Evolutionary conservation across 2,888 invertebrate genomes (phyloP).

Genomic region (Corbicula japonica): DNA sequence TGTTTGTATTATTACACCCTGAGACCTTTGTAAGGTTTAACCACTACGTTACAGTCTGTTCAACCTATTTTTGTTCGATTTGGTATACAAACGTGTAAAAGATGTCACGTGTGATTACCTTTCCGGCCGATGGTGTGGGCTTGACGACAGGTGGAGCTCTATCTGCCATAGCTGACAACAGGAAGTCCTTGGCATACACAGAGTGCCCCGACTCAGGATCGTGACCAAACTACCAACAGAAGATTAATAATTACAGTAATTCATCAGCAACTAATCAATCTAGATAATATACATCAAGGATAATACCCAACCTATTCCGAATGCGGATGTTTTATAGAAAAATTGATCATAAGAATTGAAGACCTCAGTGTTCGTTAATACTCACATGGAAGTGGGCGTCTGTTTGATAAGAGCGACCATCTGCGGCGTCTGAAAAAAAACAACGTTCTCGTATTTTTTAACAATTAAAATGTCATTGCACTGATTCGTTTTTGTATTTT

Average conservation of each 20-base stretch:
- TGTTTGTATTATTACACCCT: too few relatives aligned
- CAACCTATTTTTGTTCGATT: too few relatives aligned
- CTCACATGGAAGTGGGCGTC: slow-evolving; percentile 77
- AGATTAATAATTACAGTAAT: neutral
- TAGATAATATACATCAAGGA: neutral
- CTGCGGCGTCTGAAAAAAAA: slow-evolving; percentile 72
- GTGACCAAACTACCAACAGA: slow-evolving; percentile 74
- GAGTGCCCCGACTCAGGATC: slow-evolving; percentile 71
- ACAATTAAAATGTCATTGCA: too few relatives aligned
- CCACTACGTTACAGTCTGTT: too few relatives aligned
- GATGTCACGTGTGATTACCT: slow-evolving; percentile 70
- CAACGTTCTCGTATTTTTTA: neutral
- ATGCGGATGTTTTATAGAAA: neutral
- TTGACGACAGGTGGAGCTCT: slow-evolving; percentile 66
- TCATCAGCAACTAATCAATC: neutral
- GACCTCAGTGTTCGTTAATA: neutral
- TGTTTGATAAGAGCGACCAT: slow-evolving; percentile 69
- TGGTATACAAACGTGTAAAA: too few relatives aligned
- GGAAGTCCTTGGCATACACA: slow-evolving; percentile 77
- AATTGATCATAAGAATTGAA: neutral
- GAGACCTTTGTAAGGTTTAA: too few relatives aligned
- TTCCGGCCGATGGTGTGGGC: slow-evolving; percentile 73
- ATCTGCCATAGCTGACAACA: slow-evolving; percentile 66
- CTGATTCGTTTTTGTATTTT: too few relatives aligned
- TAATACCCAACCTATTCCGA: too few relatives aligned